Conservation (phyloP, 2,113 vertebrate genomes). For the Argyrosomus japonicus region DNA sequence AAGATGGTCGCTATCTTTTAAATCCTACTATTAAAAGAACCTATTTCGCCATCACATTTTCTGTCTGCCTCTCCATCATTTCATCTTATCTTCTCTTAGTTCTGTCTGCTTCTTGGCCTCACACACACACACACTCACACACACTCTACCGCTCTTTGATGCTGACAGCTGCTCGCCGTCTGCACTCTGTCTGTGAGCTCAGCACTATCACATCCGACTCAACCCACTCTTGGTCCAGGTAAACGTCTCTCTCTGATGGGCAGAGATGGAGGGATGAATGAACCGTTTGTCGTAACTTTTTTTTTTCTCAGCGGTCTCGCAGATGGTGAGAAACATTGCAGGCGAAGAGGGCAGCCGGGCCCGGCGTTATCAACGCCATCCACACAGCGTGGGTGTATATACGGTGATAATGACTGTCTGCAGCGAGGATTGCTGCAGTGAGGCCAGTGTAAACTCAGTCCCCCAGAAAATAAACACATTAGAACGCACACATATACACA, state of each 20-base stretch:
- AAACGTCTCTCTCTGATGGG: constrained; percentile 37
- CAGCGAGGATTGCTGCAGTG: constrained; percentile 31
- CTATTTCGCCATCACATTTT: constrained; percentile 32
- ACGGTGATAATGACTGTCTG: constrained; percentile 66
- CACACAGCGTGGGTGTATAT: constrained; percentile 17
- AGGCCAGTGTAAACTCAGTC: constrained; percentile 63
- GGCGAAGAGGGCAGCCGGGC: background rate
- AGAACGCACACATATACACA: constrained; percentile 44
- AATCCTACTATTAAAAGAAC: constrained; percentile 34
- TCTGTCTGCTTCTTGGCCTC: constrained; percentile 28
- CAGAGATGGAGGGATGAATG: constrained; percentile 51
- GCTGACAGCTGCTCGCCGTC: constrained; percentile 68
- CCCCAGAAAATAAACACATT: constrained; percentile 69
- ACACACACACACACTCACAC: constrained; percentile 31
- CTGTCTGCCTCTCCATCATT: constrained; percentile 48
- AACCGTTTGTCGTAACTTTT: constrained; percentile 19
- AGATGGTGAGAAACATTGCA: constrained; percentile 25
- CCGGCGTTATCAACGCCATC: constrained; percentile 45
- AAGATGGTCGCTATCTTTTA: constrained; percentile 4
- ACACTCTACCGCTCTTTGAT: constrained; percentile 67
- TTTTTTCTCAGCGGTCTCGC: constrained; percentile 1
- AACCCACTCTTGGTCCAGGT: constrained; percentile 55
- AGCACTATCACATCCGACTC: constrained; percentile 54
- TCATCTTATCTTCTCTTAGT: constrained; percentile 50
- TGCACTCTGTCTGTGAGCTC: constrained; percentile 68